phyloP scores from a whole-genome alignment of 2,113 vertebrate genomes.

The Stomatorhinus ivindoensis region DNA sequence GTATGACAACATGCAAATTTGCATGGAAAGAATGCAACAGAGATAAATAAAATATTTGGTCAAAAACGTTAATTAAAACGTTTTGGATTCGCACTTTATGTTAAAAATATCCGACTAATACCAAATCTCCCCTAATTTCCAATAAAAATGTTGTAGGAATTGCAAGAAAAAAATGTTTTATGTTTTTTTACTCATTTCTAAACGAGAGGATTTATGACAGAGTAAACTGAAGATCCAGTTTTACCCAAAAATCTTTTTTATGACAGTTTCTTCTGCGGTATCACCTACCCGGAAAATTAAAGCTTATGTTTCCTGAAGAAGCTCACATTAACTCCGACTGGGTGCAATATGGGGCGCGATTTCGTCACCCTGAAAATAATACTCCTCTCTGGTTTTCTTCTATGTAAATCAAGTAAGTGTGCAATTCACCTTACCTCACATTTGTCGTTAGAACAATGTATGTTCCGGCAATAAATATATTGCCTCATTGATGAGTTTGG shows the following conservation, averaged over 20 bases:
- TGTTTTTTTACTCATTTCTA: neutral
- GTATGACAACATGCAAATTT: neutral
- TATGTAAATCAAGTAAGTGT: slow-evolving; percentile 50
- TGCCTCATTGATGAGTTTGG: neutral
- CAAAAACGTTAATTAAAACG: neutral
- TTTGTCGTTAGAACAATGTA: neutral
- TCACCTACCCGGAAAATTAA: slow-evolving; percentile 5
- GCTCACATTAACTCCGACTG: slow-evolving; percentile 2
- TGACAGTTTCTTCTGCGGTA: slow-evolving; percentile 32
- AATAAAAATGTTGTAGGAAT: neutral
- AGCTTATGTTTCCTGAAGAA: slow-evolving; percentile 19
- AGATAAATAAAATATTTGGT: neutral
- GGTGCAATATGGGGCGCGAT: slow-evolving; percentile 43
- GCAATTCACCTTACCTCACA: neutral
- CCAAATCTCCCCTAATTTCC: neutral
- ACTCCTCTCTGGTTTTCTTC: slow-evolving; percentile 42
- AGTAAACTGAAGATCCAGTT: neutral
- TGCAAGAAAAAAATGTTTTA: neutral
- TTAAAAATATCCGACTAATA: neutral
- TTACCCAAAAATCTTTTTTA: slow-evolving; percentile 6
- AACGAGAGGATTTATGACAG: neutral
- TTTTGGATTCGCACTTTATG: neutral
- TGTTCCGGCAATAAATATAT: neutral
- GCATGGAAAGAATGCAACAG: neutral
- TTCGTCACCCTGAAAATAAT: slow-evolving; percentile 38